Percentiles rank a stretch among this genome's conserved stretches.
Conservation (phyloP, 2,888 invertebrate genomes). For the Drosophila rellima region DNA sequence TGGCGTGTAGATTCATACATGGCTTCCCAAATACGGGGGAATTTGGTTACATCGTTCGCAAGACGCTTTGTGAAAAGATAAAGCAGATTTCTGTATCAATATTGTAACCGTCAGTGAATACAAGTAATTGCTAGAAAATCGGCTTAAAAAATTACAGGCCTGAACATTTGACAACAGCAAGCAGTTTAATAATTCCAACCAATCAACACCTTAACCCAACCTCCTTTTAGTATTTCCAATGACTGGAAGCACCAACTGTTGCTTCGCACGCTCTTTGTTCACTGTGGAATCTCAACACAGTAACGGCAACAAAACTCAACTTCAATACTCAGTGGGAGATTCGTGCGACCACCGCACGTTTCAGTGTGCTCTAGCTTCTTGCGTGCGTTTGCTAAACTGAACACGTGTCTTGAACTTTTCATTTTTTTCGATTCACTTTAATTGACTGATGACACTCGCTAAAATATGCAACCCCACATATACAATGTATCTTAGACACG, state of each 20-base stretch:
- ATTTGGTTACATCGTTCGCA: neutral
- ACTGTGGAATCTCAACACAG: slow-evolving; percentile 11
- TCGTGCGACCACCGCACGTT: neutral
- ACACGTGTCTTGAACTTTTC: slow-evolving; percentile 1
- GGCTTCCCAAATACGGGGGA: neutral
- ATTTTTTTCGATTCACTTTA: neutral
- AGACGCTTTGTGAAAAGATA: neutral
- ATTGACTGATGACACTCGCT: slow-evolving; percentile 22
- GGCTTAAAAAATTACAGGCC: neutral
- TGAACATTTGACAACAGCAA: slow-evolving; percentile 2
- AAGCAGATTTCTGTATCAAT: neutral
- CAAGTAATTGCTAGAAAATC: neutral
- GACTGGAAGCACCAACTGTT: slow-evolving; percentile 10
- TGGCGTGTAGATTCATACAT: no score
- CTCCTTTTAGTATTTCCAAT: slow-evolving; percentile 2
- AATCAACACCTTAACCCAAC: slow-evolving; percentile 1
- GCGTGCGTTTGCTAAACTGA: neutral
- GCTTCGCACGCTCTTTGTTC: neutral
- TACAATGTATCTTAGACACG: no score
- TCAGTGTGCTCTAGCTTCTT: neutral
- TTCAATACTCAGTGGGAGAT: neutral
- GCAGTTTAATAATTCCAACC: neutral
- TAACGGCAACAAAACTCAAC: slow-evolving; percentile 1
- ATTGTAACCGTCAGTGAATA: neutral
- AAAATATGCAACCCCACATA: slow-evolving; percentile 17